Percentiles rank a stretch among this genome's conserved stretches.
These are phyloP conservation scores for Tipula confusa DNA, from an alignment of 2,888 invertebrate species.

Conservation along the genomic window DNA sequence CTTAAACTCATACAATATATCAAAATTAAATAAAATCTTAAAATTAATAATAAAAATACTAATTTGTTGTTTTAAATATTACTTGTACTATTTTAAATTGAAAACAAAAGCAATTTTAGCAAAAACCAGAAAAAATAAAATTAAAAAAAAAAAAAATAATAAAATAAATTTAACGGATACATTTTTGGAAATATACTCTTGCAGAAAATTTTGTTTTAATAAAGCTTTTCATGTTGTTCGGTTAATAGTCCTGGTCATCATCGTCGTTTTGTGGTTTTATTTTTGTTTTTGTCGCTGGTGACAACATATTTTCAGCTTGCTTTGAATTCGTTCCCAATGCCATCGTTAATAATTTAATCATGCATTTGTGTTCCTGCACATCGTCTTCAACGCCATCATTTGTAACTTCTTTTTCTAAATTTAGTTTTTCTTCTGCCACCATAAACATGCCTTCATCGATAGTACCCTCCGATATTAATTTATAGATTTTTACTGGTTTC, in stretches of 20 bases:
- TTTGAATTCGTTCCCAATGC: conserved; percentile 60
- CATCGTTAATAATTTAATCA: conserved; percentile 72
- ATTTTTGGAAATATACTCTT: background rate
- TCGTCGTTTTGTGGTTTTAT: background rate
- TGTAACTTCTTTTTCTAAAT: conserved; percentile 83
- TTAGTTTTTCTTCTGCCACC: conserved; percentile 85
- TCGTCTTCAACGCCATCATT: conserved; percentile 61
- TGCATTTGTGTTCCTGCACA: conserved; percentile 69
- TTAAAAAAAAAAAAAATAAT: background rate
- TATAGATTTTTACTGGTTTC: conserved; percentile 79
- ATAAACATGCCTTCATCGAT: conserved; percentile 91
- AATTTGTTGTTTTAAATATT: background rate
- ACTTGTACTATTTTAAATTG: conserved; percentile 9
- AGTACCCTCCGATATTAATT: conserved; percentile 77
- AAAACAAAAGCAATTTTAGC: background rate
- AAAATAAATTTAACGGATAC: background rate
- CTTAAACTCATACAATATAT: conserved; percentile 1
- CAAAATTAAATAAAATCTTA: conserved; percentile 25
- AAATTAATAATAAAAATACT: conserved; percentile 12
- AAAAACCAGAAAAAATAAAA: background rate
- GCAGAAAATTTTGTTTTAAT: background rate
- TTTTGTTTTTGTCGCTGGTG: conserved; percentile 35
- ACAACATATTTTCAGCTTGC: conserved; percentile 41
- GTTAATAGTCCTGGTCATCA: background rate
- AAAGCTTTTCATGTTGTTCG: background rate